Evolutionary conservation across 2,113 vertebrate species (phyloP).

Genomic region (Henicopernis longicauda): DNA sequence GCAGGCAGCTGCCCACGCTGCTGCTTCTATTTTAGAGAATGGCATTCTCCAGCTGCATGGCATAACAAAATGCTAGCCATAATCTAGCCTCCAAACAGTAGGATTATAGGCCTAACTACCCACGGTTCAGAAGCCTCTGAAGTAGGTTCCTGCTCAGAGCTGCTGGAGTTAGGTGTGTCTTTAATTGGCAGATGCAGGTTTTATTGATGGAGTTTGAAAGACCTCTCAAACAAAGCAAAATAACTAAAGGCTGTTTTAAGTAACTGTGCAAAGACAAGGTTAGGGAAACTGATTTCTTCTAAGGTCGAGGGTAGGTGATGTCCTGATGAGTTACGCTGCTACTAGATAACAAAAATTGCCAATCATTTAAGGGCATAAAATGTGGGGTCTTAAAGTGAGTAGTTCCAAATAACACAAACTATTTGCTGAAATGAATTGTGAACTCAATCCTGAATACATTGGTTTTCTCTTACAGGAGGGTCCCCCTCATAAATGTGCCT

Average conservation of each 20-base stretch:
- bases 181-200: neutral
- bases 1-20: neutral
- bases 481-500: conserved; percentile 98
- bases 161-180: neutral
- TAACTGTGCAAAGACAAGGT: neutral
- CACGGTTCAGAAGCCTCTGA: neutral
- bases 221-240: neutral
- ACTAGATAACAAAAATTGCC: neutral
- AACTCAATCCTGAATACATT: conserved; percentile 64
- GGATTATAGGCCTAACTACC: neutral
- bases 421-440: neutral
- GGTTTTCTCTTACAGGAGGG: conserved; percentile 96
- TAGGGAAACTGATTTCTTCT: neutral
- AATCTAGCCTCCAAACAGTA: fast-evolving
- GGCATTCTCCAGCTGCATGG: neutral
- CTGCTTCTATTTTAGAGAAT: neutral
- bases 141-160: neutral
- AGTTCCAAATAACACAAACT: neutral
- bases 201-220: neutral
- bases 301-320: neutral
- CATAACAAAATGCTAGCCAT: fast-evolving
- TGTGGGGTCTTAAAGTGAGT: neutral
- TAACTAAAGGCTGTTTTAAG: neutral
- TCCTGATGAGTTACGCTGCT: neutral
- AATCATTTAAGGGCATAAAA: neutral